Evolutionary conservation across 2,888 invertebrate species (phyloP).

Genomic region (Podabrus alpinus): DNA sequence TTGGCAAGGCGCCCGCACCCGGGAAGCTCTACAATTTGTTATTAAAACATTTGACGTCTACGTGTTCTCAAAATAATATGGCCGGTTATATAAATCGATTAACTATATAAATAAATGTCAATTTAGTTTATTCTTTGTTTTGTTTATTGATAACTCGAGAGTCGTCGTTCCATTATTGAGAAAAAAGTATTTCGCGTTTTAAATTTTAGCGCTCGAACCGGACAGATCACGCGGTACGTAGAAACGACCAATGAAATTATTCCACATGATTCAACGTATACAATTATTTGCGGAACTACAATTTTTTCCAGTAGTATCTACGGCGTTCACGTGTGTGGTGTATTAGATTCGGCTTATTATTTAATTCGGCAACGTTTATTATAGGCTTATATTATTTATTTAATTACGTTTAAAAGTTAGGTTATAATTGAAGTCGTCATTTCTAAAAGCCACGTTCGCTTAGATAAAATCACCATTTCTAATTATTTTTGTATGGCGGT

Average conservation of each 20-base stretch:
- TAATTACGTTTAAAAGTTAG: constrained; percentile 20
- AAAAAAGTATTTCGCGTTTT: not conserved
- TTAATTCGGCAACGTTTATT: constrained; percentile 12
- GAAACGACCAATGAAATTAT: constrained; percentile 53
- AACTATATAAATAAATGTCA: constrained; percentile 35
- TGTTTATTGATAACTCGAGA: not conserved
- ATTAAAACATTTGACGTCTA: constrained; percentile 28
- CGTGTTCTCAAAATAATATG: constrained; percentile 32
- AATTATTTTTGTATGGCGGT: constrained; percentile 10
- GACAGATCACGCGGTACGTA: constrained; percentile 29
- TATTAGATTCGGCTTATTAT: constrained; percentile 12
- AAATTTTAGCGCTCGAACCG: constrained; percentile 31
- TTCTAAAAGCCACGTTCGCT: constrained; percentile 30
- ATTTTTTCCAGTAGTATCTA: constrained; percentile 22
- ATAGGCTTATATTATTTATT: constrained; percentile 15
- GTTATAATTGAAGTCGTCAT: constrained; percentile 20
- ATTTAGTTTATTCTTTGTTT: constrained; percentile 31
- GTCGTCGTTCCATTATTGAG: not conserved
- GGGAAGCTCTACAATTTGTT: constrained; percentile 36
- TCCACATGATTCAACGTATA: constrained; percentile 56
- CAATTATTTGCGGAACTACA: constrained; percentile 28
- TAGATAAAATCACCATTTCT: not conserved
- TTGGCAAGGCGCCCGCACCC: constrained; percentile 42
- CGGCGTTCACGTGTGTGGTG: constrained; percentile 22
- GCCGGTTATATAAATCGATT: constrained; percentile 26